Evolutionary conservation across 2,888 invertebrate genomes (phyloP).

Genomic region (Metallyticus violacea): DNA sequence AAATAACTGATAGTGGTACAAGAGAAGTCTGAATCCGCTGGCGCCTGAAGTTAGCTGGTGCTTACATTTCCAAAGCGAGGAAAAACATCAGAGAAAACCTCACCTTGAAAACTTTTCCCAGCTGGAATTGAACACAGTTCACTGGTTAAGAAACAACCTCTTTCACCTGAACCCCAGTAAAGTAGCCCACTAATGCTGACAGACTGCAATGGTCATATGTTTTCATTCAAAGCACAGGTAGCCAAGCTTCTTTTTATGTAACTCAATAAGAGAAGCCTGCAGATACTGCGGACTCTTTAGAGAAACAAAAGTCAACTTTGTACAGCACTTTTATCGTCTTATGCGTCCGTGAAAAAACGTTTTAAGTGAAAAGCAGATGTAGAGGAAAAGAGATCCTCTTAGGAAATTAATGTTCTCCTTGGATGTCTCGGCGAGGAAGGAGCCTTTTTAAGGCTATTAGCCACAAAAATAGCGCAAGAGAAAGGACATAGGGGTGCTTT

Average conservation of each 20-base stretch:
- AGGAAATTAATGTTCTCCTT: constrained; percentile 24
- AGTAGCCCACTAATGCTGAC: no score
- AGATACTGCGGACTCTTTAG: not conserved
- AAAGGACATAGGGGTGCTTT: not conserved
- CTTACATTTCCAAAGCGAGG: no score
- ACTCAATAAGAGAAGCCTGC: not conserved
- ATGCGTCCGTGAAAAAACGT: constrained; percentile 5
- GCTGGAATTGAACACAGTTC: no score
- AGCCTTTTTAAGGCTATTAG: constrained; percentile 21
- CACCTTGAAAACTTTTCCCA: no score
- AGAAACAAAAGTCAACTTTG: not conserved
- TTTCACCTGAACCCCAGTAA: no score
- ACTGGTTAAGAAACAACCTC: no score
- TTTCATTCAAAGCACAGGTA: not conserved
- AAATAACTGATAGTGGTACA: no score
- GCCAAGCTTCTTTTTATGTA: not conserved
- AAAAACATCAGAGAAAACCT: no score
- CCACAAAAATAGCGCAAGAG: not conserved
- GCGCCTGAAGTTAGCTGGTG: no score
- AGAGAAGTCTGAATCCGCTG: no score
- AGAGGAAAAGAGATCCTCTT: constrained; percentile 26
- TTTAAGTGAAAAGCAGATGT: constrained; percentile 19
- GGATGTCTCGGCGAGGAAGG: not conserved
- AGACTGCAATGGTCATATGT: no score
- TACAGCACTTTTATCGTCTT: not conserved